phyloP scores from a whole-genome alignment of 2,797 vertebrate species.

The Moxostoma hubbsi region DNA sequence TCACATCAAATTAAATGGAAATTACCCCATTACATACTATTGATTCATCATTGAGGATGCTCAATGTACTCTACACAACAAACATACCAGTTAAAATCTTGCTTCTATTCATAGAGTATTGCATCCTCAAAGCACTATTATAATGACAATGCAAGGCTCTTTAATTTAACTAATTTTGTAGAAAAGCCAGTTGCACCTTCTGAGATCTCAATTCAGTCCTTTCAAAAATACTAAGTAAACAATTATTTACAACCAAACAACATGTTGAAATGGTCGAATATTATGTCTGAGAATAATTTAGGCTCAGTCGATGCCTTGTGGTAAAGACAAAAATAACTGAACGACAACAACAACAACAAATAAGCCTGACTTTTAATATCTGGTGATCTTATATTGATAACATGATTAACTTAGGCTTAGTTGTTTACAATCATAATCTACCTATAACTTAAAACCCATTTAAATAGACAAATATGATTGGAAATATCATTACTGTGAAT shows the following conservation, averaged over 20 bases:
- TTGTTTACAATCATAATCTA: background rate
- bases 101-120: slow-evolving; percentile 3
- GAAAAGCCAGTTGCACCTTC: background rate
- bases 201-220: background rate
- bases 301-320: background rate
- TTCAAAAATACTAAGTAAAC: background rate
- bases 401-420: too few relatives aligned
- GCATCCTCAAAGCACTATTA: slow-evolving; percentile 7
- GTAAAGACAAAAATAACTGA: background rate
- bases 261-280: background rate
- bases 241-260: slow-evolving; percentile 3
- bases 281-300: background rate
- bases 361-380: background rate
- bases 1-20: slow-evolving; percentile 73
- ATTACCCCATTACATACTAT: slow-evolving; percentile 74
- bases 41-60: slow-evolving; percentile 61
- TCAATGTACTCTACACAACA: background rate
- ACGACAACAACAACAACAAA: background rate
- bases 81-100: too few relatives aligned
- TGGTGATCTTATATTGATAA: background rate
- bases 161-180: background rate
- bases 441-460: background rate
- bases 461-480: background rate
- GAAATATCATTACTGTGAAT: background rate
- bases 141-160: slow-evolving; percentile 16